Evolutionary conservation across 2,113 vertebrate genomes (phyloP).

Genomic region (Spilogale gracilis): DNA sequence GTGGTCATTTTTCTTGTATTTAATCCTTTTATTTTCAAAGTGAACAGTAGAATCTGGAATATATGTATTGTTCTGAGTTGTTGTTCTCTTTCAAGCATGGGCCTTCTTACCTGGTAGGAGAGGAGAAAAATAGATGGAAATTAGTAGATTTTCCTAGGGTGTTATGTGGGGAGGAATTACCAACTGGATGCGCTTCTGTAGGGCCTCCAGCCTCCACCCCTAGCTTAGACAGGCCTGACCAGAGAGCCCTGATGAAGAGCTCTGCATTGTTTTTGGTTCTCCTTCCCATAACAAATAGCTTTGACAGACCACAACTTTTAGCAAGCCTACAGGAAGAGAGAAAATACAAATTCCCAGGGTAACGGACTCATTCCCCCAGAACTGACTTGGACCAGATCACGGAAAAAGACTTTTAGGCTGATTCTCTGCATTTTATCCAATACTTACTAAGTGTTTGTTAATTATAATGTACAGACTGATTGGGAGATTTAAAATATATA

Average conservation of each 20-base stretch:
- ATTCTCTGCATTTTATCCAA: not conserved
- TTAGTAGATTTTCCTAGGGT: not conserved
- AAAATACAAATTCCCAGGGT: not conserved
- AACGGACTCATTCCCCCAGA: not conserved
- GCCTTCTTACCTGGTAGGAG: not conserved
- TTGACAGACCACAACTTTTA: not conserved
- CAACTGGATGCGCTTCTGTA: not conserved
- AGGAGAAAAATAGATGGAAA: not conserved
- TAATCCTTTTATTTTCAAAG: not conserved
- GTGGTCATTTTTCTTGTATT: not conserved
- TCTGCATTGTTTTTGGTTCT: not conserved
- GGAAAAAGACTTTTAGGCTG: not conserved
- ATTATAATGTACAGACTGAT: not conserved
- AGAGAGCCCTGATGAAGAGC: not conserved
- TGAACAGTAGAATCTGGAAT: not conserved
- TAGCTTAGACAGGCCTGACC: not conserved
- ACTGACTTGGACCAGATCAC: not conserved
- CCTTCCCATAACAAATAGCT: not conserved
- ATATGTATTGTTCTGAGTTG: not conserved
- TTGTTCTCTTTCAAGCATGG: not conserved
- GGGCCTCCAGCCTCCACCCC: accelerated
- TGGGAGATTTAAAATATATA: not conserved
- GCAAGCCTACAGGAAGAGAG: not conserved
- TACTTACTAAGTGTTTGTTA: not conserved
- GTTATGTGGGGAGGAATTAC: accelerated